A percentile compares a stretch with the other conserved stretches of the same genome.
Conservation (phyloP, 2,113 vertebrate genomes). For the Syngnathus typhle region DNA sequence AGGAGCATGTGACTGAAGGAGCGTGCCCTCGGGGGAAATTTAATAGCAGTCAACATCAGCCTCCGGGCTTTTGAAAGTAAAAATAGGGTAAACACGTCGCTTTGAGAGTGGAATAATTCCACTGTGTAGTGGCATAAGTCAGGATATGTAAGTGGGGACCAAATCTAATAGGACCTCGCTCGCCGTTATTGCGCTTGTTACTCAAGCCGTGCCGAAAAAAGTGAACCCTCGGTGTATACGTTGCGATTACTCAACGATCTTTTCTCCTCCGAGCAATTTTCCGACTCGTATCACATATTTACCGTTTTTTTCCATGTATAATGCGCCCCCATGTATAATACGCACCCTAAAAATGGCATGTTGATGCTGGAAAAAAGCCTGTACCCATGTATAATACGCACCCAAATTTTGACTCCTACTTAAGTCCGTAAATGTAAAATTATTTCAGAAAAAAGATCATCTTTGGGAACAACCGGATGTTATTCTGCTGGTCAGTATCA, state of each 20-base stretch:
- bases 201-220: conserved; percentile 37
- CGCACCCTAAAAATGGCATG: too few species aligned
- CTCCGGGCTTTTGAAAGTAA: conserved; percentile 57
- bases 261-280: conserved; percentile 20
- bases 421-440: too few species aligned
- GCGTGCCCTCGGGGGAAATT: conserved; percentile 65
- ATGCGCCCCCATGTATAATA: too few species aligned
- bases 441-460: too few species aligned
- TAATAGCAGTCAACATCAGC: conserved; percentile 71
- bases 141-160: conserved; percentile 23
- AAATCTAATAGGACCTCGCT: conserved; percentile 25
- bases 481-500: too few species aligned
- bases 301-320: too few species aligned
- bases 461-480: too few species aligned
- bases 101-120: conserved; percentile 45
- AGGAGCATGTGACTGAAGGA: conserved; percentile 60
- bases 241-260: conserved; percentile 21
- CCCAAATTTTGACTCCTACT: too few species aligned
- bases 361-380: too few species aligned
- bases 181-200: conserved; percentile 49
- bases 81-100: conserved; percentile 57
- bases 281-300: conserved; percentile 45
- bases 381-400: too few species aligned
- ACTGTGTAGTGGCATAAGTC: conserved; percentile 13
- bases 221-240: conserved; percentile 14